Percentiles rank a stretch among this genome's conserved stretches.
phyloP scores from a whole-genome alignment of 2,797 vertebrate species.

The Dipus sagitta region DNA sequence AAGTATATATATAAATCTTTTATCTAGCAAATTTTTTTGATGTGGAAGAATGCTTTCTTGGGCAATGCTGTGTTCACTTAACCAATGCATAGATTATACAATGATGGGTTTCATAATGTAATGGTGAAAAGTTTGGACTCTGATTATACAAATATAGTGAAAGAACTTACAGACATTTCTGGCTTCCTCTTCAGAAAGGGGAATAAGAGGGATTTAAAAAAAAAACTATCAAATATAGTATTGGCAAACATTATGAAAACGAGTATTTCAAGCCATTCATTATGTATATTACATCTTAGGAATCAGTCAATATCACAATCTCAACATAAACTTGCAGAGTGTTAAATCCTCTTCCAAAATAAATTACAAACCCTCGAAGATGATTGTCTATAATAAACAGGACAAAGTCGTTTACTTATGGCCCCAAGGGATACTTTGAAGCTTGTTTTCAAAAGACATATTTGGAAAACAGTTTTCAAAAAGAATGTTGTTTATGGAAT shows the following conservation, averaged over 20 bases:
- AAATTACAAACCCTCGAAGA: slow-evolving; percentile 54
- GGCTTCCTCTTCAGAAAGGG: slow-evolving; percentile 33
- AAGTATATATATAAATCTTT: neutral
- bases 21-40: neutral
- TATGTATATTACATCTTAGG: neutral
- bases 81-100: neutral
- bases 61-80: neutral
- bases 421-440: slow-evolving; percentile 36
- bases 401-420: slow-evolving; percentile 55
- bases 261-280: neutral
- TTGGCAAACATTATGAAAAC: slow-evolving; percentile 34
- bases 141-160: neutral
- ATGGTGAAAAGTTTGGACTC: too few relatives aligned
- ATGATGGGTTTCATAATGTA: too few relatives aligned
- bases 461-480: slow-evolving; percentile 57
- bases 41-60: neutral
- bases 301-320: slow-evolving; percentile 52
- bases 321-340: slow-evolving; percentile 57
- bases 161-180: slow-evolving; percentile 6
- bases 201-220: neutral
- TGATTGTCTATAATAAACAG: slow-evolving; percentile 45
- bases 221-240: neutral
- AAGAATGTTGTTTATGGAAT: slow-evolving; percentile 67
- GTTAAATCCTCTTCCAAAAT: slow-evolving; percentile 59
- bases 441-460: slow-evolving; percentile 48